A percentile compares a stretch with the other conserved stretches of the same genome.
Evolutionary conservation across 1,140 invertebrate species (phyloP).

Genomic region (Oedothorax gibbosus): DNA sequence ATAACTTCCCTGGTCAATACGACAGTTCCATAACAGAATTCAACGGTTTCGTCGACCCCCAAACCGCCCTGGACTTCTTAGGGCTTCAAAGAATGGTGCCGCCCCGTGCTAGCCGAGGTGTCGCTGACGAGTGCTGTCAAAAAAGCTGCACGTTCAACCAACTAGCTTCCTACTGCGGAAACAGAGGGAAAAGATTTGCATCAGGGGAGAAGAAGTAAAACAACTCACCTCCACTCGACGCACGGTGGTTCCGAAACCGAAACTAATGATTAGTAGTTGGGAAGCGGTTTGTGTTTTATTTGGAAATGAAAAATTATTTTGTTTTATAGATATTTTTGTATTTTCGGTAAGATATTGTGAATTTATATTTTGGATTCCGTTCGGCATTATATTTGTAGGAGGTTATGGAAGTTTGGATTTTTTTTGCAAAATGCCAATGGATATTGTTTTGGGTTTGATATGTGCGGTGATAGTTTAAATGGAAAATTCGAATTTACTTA

Average conservation of each 20-base stretch:
- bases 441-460: not conserved
- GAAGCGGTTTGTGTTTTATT: not conserved
- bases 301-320: not conserved
- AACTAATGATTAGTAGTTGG: conserved; percentile 46
- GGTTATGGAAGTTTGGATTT: not conserved
- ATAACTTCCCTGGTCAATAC: not conserved
- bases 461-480: not conserved
- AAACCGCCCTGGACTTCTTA: conserved; percentile 37
- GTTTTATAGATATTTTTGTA: not conserved
- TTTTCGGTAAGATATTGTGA: not conserved
- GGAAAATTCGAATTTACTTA: too few relatives aligned
- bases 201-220: conserved; percentile 14
- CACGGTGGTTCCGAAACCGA: not conserved
- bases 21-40: conserved; percentile 17
- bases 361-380: not conserved
- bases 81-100: not conserved
- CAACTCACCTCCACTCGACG: not conserved
- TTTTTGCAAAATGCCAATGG: not conserved
- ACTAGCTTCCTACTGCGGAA: conserved; percentile 68
- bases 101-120: conserved; percentile 64
- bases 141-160: conserved; percentile 69
- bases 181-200: not conserved
- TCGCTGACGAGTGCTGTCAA: conserved; percentile 71
- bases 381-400: not conserved
- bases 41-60: conserved; percentile 34